phyloP scores from a whole-genome alignment of 2,113 vertebrate genomes.

The Trematomus loennbergii region DNA sequence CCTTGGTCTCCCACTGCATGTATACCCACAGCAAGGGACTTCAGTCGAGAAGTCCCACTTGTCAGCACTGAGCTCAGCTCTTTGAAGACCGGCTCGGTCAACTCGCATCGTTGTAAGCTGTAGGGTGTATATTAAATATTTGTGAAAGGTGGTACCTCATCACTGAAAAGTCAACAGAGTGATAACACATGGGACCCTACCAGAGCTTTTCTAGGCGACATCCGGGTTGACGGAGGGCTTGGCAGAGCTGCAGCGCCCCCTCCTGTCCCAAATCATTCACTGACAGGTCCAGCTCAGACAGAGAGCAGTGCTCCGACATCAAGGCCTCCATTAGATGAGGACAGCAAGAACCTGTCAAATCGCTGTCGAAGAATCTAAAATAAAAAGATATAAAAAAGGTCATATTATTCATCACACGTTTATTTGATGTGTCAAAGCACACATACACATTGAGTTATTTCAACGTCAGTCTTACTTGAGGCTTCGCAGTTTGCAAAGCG shows the following conservation, averaged over 20 bases:
- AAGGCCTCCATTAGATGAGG: slow-evolving; percentile 65
- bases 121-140: not conserved
- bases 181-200: slow-evolving; percentile 30
- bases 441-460: not conserved
- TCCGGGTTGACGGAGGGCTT: slow-evolving; percentile 54
- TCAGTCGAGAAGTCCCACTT: slow-evolving; percentile 62
- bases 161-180: not conserved
- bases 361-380: slow-evolving; percentile 57
- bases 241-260: slow-evolving; percentile 75
- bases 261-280: slow-evolving; percentile 76
- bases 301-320: slow-evolving; percentile 66
- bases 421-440: not conserved
- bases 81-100: slow-evolving; percentile 67
- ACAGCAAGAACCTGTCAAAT: slow-evolving; percentile 70
- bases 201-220: slow-evolving; percentile 66
- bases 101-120: slow-evolving; percentile 74
- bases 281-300: slow-evolving; percentile 77
- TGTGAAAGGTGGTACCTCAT: slow-evolving; percentile 16
- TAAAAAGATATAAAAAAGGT: not conserved
- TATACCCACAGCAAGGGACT: slow-evolving; percentile 63
- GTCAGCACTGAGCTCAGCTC: slow-evolving; percentile 71
- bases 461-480: slow-evolving; percentile 57
- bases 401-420: not conserved
- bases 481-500: slow-evolving; percentile 63
- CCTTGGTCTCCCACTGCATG: slow-evolving; percentile 72